A percentile compares a stretch with the other conserved stretches of the same genome.
These are phyloP conservation scores for Chloroceryle aenea DNA, from an alignment of 2,113 vertebrate genomes.

Conservation along the genomic window DNA sequence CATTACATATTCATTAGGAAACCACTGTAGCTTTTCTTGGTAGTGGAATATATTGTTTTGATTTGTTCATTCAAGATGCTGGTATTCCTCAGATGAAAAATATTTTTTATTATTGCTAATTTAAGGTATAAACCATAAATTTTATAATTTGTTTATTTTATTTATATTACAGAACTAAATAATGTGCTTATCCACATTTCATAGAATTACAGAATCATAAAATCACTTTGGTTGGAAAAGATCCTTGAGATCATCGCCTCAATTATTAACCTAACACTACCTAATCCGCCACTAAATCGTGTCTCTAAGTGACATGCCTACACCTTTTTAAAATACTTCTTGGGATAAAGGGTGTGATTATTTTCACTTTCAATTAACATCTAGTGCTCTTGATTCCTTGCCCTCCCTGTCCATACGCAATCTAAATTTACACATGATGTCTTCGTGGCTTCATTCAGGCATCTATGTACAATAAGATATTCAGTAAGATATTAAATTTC, in stretches of 20 bases:
- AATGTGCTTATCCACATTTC: not conserved
- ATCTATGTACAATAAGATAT: not conserved
- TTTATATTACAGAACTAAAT: not conserved
- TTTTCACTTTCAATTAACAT: not conserved
- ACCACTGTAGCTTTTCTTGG: not conserved
- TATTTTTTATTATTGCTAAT: not conserved
- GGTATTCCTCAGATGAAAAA: not conserved
- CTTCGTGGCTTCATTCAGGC: not conserved
- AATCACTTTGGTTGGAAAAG: not conserved
- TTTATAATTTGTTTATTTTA: not conserved
- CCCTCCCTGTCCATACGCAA: not conserved
- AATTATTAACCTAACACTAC: not conserved
- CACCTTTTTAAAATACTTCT: not conserved
- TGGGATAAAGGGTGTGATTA: not conserved
- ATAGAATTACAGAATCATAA: not conserved
- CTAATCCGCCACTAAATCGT: not conserved
- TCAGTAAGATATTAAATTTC: not conserved
- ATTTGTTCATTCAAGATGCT: not conserved
- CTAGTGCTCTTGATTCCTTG: not conserved
- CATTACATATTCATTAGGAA: conserved; percentile 40
- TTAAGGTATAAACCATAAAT: not conserved
- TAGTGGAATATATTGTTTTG: not conserved
- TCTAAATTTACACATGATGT: not conserved
- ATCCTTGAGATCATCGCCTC: not conserved
- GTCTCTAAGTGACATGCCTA: not conserved